Conservation (phyloP, 2,797 vertebrate species). For the Hafferia zeledoni region DNA sequence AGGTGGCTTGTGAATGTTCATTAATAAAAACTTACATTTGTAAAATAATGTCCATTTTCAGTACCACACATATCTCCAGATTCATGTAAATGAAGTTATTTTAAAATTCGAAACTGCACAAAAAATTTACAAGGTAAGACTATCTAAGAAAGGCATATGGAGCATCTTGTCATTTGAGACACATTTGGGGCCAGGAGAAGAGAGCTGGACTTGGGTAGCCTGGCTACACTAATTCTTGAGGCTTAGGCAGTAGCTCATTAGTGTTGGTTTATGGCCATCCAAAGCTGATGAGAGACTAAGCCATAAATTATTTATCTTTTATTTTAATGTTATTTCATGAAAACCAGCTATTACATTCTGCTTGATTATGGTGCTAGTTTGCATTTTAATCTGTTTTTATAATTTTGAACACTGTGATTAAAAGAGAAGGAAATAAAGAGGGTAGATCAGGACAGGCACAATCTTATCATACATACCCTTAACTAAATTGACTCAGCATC, state of each 20-base stretch:
- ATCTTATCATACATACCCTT: background rate
- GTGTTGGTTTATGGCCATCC: background rate
- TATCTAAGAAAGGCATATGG: background rate
- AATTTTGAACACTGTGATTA: background rate
- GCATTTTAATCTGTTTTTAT: conserved; percentile 1
- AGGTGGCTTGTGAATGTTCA: background rate
- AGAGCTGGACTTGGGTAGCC: background rate
- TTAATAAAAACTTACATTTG: background rate
- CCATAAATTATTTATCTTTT: conserved; percentile 2
- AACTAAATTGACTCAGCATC: background rate
- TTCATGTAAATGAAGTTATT: background rate
- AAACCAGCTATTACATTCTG: background rate
- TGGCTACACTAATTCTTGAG: background rate
- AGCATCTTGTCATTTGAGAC: background rate
- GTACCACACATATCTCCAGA: background rate
- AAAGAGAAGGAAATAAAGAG: background rate
- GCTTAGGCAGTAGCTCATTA: background rate
- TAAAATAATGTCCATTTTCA: background rate
- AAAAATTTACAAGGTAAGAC: background rate
- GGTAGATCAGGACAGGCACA: conserved; percentile 10
- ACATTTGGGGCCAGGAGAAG: background rate
- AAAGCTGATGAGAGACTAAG: background rate
- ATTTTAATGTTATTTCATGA: background rate
- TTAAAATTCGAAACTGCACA: background rate
- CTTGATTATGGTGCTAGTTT: background rate